Evolutionary conservation across 2,797 vertebrate species (phyloP).

Genomic region (Microchirus variegatus): DNA sequence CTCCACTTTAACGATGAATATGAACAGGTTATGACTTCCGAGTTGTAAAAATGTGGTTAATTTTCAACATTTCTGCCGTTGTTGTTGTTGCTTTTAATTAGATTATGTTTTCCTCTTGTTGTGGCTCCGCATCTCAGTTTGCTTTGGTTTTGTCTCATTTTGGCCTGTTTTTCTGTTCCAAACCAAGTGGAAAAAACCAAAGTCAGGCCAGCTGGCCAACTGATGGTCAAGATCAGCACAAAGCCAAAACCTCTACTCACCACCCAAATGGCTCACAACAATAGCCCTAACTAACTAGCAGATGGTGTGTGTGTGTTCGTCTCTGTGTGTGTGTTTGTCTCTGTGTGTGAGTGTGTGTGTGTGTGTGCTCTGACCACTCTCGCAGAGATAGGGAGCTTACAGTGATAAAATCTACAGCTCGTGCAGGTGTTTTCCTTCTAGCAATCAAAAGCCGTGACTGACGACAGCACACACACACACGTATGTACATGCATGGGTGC

Average conservation of each 20-base stretch:
- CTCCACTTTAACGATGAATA: too few relatives aligned
- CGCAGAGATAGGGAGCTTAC: constrained; percentile 77
- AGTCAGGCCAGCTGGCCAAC: constrained; percentile 77
- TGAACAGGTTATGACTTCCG: too few relatives aligned
- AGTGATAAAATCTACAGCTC: constrained; percentile 82
- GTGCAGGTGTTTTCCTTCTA: constrained; percentile 84
- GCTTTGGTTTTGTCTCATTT: constrained; percentile 39
- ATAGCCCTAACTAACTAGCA: constrained; percentile 80
- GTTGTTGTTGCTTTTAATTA: not conserved
- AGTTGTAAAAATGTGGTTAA: not conserved
- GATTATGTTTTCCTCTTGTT: not conserved
- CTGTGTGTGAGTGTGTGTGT: constrained; percentile 25
- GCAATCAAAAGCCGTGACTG: constrained; percentile 74
- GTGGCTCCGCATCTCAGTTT: not conserved
- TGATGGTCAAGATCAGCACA: constrained; percentile 79
- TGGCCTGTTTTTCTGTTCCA: constrained; percentile 50
- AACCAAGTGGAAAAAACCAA: constrained; percentile 70
- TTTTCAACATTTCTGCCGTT: not conserved
- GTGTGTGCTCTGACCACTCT: constrained; percentile 63
- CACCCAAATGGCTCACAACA: constrained; percentile 74
- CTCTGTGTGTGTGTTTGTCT: constrained; percentile 26
- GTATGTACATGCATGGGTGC: constrained; percentile 18
- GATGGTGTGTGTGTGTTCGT: constrained; percentile 69
- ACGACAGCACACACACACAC: constrained; percentile 42
- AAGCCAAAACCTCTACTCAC: constrained; percentile 74